phyloP scores from a whole-genome alignment of 2,888 invertebrate species.

The Hypomecis punctinalis region DNA sequence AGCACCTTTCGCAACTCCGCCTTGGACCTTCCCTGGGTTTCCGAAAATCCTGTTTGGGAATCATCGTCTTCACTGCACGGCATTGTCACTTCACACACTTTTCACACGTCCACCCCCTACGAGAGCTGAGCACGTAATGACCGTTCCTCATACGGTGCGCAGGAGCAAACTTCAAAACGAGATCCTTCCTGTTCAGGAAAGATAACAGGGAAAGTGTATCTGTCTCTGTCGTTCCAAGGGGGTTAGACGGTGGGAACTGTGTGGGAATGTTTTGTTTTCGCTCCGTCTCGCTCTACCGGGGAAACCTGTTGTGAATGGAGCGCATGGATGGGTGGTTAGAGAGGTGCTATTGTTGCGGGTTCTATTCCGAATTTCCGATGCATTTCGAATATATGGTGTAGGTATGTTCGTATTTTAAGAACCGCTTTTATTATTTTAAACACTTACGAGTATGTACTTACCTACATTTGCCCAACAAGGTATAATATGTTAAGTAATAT shows the following conservation, averaged over 20 bases:
- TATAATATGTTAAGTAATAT: no score
- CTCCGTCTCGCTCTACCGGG: constrained; percentile 71
- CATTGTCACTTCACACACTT: constrained; percentile 66
- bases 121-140: constrained; percentile 57
- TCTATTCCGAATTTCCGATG: constrained; percentile 56
- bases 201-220: constrained; percentile 48
- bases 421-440: no score
- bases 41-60: constrained; percentile 78
- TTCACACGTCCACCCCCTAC: constrained; percentile 52
- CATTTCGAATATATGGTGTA: background rate
- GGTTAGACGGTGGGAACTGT: constrained; percentile 74
- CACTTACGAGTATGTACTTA: no score
- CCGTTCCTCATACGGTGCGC: constrained; percentile 46
- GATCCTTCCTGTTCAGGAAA: constrained; percentile 66
- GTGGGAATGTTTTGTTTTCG: constrained; percentile 84
- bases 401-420: no score
- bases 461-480: no score
- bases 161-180: constrained; percentile 73
- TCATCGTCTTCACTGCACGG: constrained; percentile 87
- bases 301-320: constrained; percentile 74
- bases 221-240: constrained; percentile 56
- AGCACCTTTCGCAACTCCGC: constrained; percentile 89
- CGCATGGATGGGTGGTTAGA: constrained; percentile 53
- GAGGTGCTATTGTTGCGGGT: constrained; percentile 46
- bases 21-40: constrained; percentile 86